Evolutionary conservation across 2,888 invertebrate genomes (phyloP).

Genomic region (Rambutsinella grinnellia): DNA sequence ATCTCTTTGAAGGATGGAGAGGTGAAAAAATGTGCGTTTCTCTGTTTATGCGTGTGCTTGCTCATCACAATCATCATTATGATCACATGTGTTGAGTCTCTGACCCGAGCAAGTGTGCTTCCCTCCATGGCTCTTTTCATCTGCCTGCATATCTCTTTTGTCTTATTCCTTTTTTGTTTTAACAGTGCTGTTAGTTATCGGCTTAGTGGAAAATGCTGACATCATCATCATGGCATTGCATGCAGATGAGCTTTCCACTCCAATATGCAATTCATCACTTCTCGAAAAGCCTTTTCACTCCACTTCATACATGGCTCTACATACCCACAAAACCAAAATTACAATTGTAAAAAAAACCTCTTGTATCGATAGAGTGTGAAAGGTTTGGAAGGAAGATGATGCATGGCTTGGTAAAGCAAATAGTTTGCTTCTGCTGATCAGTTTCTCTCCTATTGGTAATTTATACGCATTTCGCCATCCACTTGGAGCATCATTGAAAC

Average conservation of each 20-base stretch:
- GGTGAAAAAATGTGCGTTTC: constrained; percentile 33
- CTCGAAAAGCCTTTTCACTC: not conserved
- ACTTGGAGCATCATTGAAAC: too few relatives aligned
- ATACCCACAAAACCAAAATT: too few relatives aligned
- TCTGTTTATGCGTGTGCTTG: constrained; percentile 39
- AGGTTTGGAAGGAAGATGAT: not conserved
- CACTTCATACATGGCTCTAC: not conserved
- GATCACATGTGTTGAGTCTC: constrained; percentile 10
- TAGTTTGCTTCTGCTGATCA: not conserved
- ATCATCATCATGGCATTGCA: constrained; percentile 37
- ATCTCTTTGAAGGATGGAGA: not conserved
- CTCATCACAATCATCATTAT: constrained; percentile 22
- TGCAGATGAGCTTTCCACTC: constrained; percentile 24
- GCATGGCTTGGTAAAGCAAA: not conserved
- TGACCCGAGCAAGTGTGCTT: constrained; percentile 4
- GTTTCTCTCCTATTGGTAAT: not conserved
- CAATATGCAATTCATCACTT: constrained; percentile 22
- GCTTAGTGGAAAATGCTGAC: constrained; percentile 24
- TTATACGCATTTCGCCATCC: not conserved
- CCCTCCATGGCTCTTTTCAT: constrained; percentile 12
- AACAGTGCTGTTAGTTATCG: constrained; percentile 15
- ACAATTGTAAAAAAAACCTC: too few relatives aligned
- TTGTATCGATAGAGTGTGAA: not conserved
- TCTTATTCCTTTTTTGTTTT: constrained; percentile 17
- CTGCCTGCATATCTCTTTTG: not conserved